These are phyloP conservation scores for Triplophysa rosa DNA, from an alignment of 2,113 vertebrate genomes.

Conservation along the genomic window DNA sequence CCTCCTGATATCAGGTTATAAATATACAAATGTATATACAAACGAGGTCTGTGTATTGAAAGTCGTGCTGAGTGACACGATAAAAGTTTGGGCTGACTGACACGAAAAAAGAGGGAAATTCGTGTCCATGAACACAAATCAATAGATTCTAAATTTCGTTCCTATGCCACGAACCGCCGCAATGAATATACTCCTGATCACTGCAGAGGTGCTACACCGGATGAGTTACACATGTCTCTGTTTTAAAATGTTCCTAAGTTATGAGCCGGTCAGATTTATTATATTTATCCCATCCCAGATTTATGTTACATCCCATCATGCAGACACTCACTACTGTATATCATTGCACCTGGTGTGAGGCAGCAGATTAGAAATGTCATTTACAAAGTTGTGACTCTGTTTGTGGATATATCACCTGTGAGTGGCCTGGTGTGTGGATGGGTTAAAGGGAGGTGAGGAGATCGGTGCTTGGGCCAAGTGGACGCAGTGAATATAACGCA, in stretches of 20 bases:
- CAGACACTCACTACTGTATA: slow-evolving; percentile 54
- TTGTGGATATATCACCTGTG: slow-evolving; percentile 55
- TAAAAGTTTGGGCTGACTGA: too few relatives aligned
- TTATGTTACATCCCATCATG: slow-evolving; percentile 30
- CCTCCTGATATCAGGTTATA: too few relatives aligned
- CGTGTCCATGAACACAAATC: too few relatives aligned
- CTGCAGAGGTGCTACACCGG: not conserved
- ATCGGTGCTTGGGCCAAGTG: not conserved
- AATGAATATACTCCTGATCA: not conserved
- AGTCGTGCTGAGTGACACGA: too few relatives aligned
- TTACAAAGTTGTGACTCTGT: slow-evolving; percentile 59
- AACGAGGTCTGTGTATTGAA: too few relatives aligned
- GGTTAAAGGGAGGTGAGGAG: slow-evolving; percentile 28
- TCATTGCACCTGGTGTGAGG: slow-evolving; percentile 55
- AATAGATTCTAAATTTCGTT: too few relatives aligned
- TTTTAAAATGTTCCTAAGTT: slow-evolving; percentile 46
- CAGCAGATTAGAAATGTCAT: slow-evolving; percentile 70
- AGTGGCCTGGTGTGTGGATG: slow-evolving; percentile 36
- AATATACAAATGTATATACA: too few relatives aligned
- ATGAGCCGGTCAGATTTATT: slow-evolving; percentile 59
- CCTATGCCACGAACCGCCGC: too few relatives aligned
- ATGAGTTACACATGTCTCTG: slow-evolving; percentile 11
- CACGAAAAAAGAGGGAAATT: too few relatives aligned
- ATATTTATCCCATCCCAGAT: not conserved
- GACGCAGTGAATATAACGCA: slow-evolving; percentile 47